phyloP scores from a whole-genome alignment of 1,140 invertebrate species.

The Polypedilum vanderplanki region DNA sequence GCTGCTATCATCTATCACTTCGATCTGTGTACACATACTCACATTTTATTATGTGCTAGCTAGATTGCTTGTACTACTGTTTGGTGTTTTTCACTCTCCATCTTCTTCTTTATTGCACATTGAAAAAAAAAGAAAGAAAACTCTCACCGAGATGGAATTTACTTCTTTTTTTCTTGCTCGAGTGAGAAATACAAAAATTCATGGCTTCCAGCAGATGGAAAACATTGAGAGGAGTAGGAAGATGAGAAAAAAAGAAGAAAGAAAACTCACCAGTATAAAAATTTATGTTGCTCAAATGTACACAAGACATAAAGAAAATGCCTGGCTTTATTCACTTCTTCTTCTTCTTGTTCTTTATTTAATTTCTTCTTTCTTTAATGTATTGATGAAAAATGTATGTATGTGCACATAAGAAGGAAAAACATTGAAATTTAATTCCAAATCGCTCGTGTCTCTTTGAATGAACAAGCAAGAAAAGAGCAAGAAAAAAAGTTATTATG shows the following conservation, averaged over 20 bases:
- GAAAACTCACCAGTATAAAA: slow-evolving; percentile 18
- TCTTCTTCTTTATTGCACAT: no score
- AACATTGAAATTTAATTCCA: neutral
- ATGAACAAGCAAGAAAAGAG: neutral
- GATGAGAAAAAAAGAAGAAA: neutral
- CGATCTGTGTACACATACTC: no score
- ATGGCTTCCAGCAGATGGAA: no score
- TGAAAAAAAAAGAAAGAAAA: no score
- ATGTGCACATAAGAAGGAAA: neutral
- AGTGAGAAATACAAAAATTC: no score
- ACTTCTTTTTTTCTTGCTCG: no score
- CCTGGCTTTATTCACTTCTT: slow-evolving; percentile 2
- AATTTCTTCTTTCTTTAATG: neutral
- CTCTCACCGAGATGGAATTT: no score
- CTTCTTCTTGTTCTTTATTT: neutral
- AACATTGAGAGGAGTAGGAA: no score
- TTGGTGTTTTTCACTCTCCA: no score
- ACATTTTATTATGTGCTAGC: no score
- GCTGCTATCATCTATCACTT: no score
- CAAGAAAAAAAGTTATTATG: neutral
- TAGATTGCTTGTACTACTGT: no score
- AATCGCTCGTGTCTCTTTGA: neutral
- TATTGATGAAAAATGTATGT: slow-evolving; percentile 10
- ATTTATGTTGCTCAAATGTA: slow-evolving; percentile 6
- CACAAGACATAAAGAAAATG: neutral